Conservation (phyloP, 2,797 vertebrate species). For the Enteromius thamalakanensis region DNA sequence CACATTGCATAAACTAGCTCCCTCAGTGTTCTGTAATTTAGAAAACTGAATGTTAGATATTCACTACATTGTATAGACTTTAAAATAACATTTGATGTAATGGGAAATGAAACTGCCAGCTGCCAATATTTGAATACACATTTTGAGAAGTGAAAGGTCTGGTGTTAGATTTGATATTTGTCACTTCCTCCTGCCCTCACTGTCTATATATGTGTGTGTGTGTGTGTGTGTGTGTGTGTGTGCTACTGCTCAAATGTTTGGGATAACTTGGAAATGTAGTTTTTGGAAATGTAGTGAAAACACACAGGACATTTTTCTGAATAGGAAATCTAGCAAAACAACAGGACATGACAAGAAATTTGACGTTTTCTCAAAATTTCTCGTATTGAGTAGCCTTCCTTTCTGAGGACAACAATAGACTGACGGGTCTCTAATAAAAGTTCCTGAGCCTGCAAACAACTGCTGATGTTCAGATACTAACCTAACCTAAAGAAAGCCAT, state of each 20-base stretch:
- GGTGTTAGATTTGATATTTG: not conserved
- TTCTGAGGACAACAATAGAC: slow-evolving; percentile 33
- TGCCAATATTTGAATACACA: slow-evolving; percentile 24
- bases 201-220: not conserved
- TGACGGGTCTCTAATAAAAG: not conserved
- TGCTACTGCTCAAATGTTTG: too few species aligned
- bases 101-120: not conserved
- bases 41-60: not conserved
- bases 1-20: not conserved
- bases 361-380: slow-evolving; percentile 16
- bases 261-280: too few species aligned
- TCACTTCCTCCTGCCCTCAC: not conserved
- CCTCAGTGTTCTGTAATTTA: not conserved
- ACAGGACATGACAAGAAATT: not conserved
- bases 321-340: too few species aligned
- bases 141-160: slow-evolving; percentile 23
- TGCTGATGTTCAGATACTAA: slow-evolving; percentile 1
- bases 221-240: too few species aligned
- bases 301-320: too few species aligned
- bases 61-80: not conserved
- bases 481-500: not conserved
- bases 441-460: slow-evolving; percentile 3
- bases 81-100: not conserved
- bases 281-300: too few species aligned
- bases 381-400: slow-evolving; percentile 14